Base-by-base conservation (phyloP, 2,888 invertebrate genomes). In the Coenonympha arcania region DNA sequence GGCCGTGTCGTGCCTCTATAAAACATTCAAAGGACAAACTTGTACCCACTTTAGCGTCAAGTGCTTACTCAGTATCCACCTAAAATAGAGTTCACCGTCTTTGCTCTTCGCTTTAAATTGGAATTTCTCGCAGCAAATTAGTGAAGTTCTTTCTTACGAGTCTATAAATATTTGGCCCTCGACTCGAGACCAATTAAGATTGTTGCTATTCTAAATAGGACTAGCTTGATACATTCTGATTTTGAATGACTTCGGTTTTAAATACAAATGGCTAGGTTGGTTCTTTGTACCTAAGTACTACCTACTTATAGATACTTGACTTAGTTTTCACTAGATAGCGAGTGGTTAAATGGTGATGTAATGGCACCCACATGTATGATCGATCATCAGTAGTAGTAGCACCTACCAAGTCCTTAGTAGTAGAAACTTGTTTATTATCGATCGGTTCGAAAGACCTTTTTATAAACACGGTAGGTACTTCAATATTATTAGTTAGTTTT, bases 11-110 rank as follows among this genome's bases (percentile, higher is more conserved):
- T 28, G 34, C 50, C 41, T 52, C 52, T 50, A 54, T 57, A 55
- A 52, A 59, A 57, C 47, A 59, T 59, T 54, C 50, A 52, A 42
- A 46, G 48, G 46, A 55, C 51, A 48, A 52, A 56, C 50, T 56
- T 54, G 44, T 49, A 46, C 49, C 53, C 48, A 55, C 54, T 51
- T 54, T 46, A 28, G 13, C 54, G 50, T 59, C 48, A 54, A 59
- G 49, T 51, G 37, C 48, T 57, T 52, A 30, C 48, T 47, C 28
- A 49, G 49, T 47, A 39, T 36, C 36, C 36, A 46, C 49, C 33
- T 36, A 22, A 47, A 50, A 48, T 50, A 43, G 47, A 47, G 41
- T 51, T 41, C 16, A 15, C 15, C 33, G 36, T 41, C 48, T 51
- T 48, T 19, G 36, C 43, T 43, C 15, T 6, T 24, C 28, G 22